Percentiles rank a stretch among this genome's conserved stretches.
Evolutionary conservation across 2,888 invertebrate genomes (phyloP).

Genomic region (Phragmatobia fuliginosa): DNA sequence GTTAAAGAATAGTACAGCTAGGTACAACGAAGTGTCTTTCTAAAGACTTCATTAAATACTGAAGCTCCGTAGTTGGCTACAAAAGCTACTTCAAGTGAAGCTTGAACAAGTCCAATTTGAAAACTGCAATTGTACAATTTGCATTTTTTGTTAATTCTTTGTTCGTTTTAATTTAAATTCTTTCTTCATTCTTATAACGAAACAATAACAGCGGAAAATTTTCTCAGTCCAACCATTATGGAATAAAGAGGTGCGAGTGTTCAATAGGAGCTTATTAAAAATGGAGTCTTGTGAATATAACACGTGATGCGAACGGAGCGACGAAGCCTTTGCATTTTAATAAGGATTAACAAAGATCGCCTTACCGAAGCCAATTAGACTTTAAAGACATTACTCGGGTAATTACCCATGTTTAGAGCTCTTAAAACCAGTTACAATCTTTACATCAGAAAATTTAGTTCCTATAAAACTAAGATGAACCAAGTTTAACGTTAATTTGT

Average conservation of each 20-base stretch:
- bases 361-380: conserved; percentile 46
- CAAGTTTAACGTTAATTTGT: conserved; percentile 52
- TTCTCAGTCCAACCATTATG: conserved; percentile 27
- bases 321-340: conserved; percentile 51
- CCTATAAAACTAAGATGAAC: conserved; percentile 40
- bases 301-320: conserved; percentile 29
- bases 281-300: conserved; percentile 39
- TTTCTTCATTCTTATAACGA: conserved; percentile 26
- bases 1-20: not conserved
- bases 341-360: conserved; percentile 40
- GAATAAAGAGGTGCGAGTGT: conserved; percentile 32
- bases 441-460: conserved; percentile 48
- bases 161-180: conserved; percentile 33
- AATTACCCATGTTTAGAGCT: conserved; percentile 45
- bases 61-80: conserved; percentile 19
- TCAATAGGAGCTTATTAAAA: conserved; percentile 42
- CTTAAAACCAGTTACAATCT: conserved; percentile 40
- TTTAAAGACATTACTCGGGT: conserved; percentile 29
- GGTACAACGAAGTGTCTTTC: conserved; percentile 7
- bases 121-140: conserved; percentile 23
- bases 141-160: conserved; percentile 31
- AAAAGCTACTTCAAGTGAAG: conserved; percentile 22
- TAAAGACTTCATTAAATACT: conserved; percentile 22
- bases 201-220: conserved; percentile 35
- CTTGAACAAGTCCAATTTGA: conserved; percentile 31